Percentiles rank a stretch among this genome's conserved stretches.
Evolutionary conservation across 2,113 vertebrate genomes (phyloP).

Genomic region (Corynorhinus townsendii): DNA sequence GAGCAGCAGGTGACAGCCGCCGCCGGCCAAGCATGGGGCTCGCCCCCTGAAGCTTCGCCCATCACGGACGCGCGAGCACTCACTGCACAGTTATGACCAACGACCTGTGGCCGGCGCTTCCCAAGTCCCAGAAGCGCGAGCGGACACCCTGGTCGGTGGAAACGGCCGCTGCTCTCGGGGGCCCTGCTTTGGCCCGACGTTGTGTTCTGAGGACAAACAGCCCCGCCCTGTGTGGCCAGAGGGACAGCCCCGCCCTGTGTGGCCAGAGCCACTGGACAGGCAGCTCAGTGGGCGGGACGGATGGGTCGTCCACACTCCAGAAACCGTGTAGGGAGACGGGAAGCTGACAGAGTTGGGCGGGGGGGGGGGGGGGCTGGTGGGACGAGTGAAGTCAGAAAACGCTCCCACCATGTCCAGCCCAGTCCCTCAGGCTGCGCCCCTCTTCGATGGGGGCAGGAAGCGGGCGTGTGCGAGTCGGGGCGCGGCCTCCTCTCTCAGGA

Average conservation of each 20-base stretch:
- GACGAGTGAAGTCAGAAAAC: accelerated
- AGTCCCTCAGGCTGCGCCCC: too few species aligned
- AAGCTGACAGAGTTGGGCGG: too few species aligned
- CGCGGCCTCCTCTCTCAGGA: too few species aligned
- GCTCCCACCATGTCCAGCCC: not conserved
- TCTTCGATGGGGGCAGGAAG: too few species aligned
- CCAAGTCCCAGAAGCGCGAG: not conserved
- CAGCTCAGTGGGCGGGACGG: accelerated
- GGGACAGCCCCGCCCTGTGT: accelerated
- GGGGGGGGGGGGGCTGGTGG: too few species aligned
- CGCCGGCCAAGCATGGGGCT: too few species aligned
- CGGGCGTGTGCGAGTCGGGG: accelerated
- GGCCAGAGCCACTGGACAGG: not conserved
- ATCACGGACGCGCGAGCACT: too few species aligned
- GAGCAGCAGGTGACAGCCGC: accelerated
- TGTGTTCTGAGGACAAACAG: too few species aligned
- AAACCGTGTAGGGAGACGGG: not conserved
- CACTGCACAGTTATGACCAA: too few species aligned
- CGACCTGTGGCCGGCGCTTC: accelerated
- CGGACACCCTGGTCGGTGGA: too few species aligned
- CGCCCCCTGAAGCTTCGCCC: too few species aligned
- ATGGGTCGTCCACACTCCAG: accelerated
- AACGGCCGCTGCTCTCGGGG: accelerated
- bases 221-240: accelerated
- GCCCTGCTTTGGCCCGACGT: too few species aligned